phyloP scores from a whole-genome alignment of 2,113 vertebrate genomes.

The Shinisaurus crocodilurus region DNA sequence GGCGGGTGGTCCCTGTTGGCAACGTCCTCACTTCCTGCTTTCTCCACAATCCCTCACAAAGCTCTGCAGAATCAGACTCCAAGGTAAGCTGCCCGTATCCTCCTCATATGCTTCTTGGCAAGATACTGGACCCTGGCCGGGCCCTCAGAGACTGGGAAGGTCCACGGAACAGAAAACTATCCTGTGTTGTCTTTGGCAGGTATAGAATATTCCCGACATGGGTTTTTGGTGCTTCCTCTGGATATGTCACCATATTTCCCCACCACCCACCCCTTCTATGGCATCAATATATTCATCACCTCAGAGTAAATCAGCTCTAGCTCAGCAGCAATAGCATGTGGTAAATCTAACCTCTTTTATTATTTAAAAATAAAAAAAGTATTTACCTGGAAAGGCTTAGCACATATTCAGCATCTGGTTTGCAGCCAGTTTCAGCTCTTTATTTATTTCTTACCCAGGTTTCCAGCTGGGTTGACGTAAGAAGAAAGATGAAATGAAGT shows the following conservation, averaged over 20 bases:
- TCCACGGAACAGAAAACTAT: constrained; percentile 46
- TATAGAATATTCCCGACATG: background rate
- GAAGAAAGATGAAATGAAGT: constrained; percentile 61
- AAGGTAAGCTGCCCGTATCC: background rate
- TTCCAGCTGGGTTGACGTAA: constrained; percentile 68
- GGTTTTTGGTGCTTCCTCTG: constrained; percentile 43
- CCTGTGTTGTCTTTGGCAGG: constrained; percentile 61
- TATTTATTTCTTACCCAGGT: constrained; percentile 33
- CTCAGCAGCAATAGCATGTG: constrained; percentile 48
- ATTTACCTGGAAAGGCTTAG: constrained; percentile 65
- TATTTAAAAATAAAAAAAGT: constrained; percentile 51
- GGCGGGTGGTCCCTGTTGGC: background rate
- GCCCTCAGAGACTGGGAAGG: background rate
- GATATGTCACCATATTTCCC: constrained; percentile 50
- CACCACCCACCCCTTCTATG: constrained; percentile 15
- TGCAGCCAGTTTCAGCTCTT: constrained; percentile 16
- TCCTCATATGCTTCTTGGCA: constrained; percentile 19
- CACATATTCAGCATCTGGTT: constrained; percentile 59
- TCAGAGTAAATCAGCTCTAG: constrained; percentile 24
- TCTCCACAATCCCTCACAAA: background rate
- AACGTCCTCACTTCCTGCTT: background rate
- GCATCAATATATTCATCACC: constrained; percentile 15
- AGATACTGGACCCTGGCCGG: background rate
- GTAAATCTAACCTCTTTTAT: constrained; percentile 23
- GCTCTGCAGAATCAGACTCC: background rate